Evolutionary conservation across 1,140 invertebrate species (phyloP), one percentile per base, ranked within the genome.

Genomic region (Lasaia peninsularis): DNA sequence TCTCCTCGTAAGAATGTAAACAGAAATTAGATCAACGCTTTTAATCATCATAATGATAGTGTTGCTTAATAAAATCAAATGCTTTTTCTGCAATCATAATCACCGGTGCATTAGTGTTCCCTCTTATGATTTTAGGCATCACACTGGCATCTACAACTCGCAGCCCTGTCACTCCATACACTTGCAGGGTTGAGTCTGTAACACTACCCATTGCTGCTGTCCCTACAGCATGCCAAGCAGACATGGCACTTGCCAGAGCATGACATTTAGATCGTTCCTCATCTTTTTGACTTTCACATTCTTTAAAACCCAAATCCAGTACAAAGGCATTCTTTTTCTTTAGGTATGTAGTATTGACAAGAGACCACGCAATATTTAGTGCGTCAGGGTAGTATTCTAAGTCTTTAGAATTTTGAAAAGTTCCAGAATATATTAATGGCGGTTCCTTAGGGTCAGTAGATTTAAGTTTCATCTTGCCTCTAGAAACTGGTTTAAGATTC

Each of bases 371-470:
- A 0, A 55, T 44, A 9, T 65, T 48, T 21, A 85, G 67, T 5
- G 75, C 71, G 7, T 65, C 54, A 3, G 78, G 79, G 31, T 70
- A 80, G 5, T 63, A 71, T 4, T 89, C 73, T 1, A 92, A 62
- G 50, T 94, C 92, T 0, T 88, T 71, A 0, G 71, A 49, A 32
- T 92, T 73, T 0, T 72, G 79, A 8, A 95, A 91, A 52, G 94
- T 95, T 40, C 94, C 94, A 0, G 95, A 91, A 66, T 93, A 89
- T 31, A 97, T 94, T n/a, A 92, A 75, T 0, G 95, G 93, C 18
- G 90, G 81, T 12, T 93, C 91, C 0, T 89, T 79, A 0, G 94
- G 94, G 79, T 96, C 85, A 0, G 67, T 70, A 6, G 89, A 91
- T 10, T 77, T 69, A 6, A 96, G 69, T 14, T 70, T 75, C 1